Evolutionary conservation across 1,140 invertebrate species (phyloP), one percentile per base, ranked within the genome.

Genomic region (Heliconius congener): DNA sequence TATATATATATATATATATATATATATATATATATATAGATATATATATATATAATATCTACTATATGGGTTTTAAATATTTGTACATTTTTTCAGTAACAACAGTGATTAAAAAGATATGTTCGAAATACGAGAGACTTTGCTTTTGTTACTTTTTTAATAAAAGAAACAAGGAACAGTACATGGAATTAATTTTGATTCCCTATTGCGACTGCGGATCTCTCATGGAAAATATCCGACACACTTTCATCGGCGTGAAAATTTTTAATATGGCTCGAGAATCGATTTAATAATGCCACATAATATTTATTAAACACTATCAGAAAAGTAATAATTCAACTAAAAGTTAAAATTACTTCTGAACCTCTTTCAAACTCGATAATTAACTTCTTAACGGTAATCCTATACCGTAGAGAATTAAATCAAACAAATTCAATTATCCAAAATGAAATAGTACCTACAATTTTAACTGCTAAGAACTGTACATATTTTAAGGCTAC

Each of bases 161-260:
- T 66, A 30, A 66, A 66, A 27, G 60, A 66, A 66, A 66, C 60
- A 66, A 66, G 60, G 27, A 66, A 66, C 60, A 66, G 30, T 66
- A 66, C 11, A 30, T 18, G 60, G 13, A 66, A 30, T 66, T 66
- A 66, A 66, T 66, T 66, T 66, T 66, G 60, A 46, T 46, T 46
- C 42, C 42, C 6, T 37, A 37, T 37, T 37, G 6, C 27, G 60
- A 66, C 1, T 66, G 60, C 9, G 27, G 9, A 30, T 66, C 23
- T 18, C 60, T 23, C 9, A 23, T 66, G 60, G 27, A 66, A 16
- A 66, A 66, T 66, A 27, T 30, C 23, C 6, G 23, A 30, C n/a
- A 27, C 27, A 27, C 27, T 66, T 66, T 30, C 4, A 30, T 66
- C 11, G 60, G 60, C 11, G 23, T 5, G 23, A 66, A 66, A 30